Evolutionary conservation across 1,140 invertebrate genomes (phyloP), one percentile per base, ranked within the genome.

Genomic region (Drosophila sturtevanti): DNA sequence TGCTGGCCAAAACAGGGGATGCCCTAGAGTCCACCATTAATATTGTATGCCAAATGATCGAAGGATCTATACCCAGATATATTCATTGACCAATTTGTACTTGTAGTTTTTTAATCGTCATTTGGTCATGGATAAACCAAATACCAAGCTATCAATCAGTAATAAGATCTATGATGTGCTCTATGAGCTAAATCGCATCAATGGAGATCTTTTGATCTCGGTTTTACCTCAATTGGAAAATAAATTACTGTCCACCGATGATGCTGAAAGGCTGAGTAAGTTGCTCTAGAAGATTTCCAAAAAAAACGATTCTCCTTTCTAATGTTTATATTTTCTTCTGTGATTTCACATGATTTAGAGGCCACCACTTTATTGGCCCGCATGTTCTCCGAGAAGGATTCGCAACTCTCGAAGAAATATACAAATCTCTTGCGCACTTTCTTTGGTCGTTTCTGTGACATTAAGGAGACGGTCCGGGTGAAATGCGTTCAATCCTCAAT

Each of bases 401-500:
- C 98, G 0, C 95, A 95, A 72, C 93, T 99, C 7, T 98, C 98
- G 0, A 94, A 95, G 63, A 96, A 97, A 81, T 97, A 99, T 91
- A 94, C 94, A 12, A 94, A 95, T 24, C 91, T 99, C 14, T 98
- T 98, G 96, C 94, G 95, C 54, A 96, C 96, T 44, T 98, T 98
- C 92, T 93, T 98, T 2, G 97, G 97, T 52, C 95, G 98, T 74
- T 99, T 99, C 92, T 98, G 99, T 92, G 98, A 99, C 92, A 99
- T 99, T 77, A 97, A 95, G 44, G 96, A 98, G 11, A 93, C 95
- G 0, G 98, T 99, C 71, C 94, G 98, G 56, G 98, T 96, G 24
- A 98, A 98, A 89, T 99, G 98, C 93, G 98, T 99, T 0, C 98
- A 99, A 90, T 98, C 98, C 91, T 98, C 98, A 11, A 99, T 99